These are phyloP conservation scores for human DNA, from an alignment of 2,113 vertebrate genomes.

Conservation along the genomic window GRCh38 chr11:41311001-41311500, in stretches of 20 bases:
- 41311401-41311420: not conserved
- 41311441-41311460: not conserved
- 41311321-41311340: not conserved
- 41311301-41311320: not conserved
- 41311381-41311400: slow-evolving; percentile 19
- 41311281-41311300: not conserved
- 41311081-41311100: not conserved
- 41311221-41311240: not conserved
- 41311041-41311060: not conserved
- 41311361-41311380: not conserved
- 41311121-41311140: not conserved
- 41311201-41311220: not conserved
- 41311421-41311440: not conserved
- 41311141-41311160: not conserved
- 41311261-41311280: not conserved
- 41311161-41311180: not conserved
- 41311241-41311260: not conserved
- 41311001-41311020: not conserved
- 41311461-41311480: not conserved
- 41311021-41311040: not conserved
- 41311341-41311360: not conserved
- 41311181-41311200: not conserved
- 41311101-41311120: not conserved
- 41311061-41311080: not conserved
- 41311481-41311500: slow-evolving; percentile 14